phyloP scores from a whole-genome alignment of 2,797 vertebrate species.

The Champsocephalus gunnari region DNA sequence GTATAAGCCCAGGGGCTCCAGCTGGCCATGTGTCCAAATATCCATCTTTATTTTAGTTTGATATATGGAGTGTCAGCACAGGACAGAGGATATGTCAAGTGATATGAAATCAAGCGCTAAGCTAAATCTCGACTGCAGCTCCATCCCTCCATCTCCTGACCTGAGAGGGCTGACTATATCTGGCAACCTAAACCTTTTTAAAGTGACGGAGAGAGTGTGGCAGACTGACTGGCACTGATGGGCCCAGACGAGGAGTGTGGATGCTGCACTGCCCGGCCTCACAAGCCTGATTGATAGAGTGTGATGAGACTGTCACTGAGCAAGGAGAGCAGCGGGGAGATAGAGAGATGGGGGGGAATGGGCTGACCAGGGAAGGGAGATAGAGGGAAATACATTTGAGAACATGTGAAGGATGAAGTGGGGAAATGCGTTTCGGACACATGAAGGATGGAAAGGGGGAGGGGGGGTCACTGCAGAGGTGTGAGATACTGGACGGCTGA shows the following conservation, averaged over 20 bases:
- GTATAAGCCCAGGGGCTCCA: neutral
- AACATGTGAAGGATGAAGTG: slow-evolving; percentile 81
- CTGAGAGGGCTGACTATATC: slow-evolving; percentile 71
- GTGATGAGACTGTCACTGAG: slow-evolving; percentile 85
- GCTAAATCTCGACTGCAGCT: slow-evolving; percentile 50
- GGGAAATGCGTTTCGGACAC: slow-evolving; percentile 68
- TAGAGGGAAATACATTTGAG: slow-evolving; percentile 80
- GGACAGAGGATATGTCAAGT: slow-evolving; percentile 52
- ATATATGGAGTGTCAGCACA: slow-evolving; percentile 31
- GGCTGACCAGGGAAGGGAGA: slow-evolving; percentile 72
- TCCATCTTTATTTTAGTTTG: slow-evolving; percentile 34
- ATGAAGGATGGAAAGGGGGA: slow-evolving; percentile 57
- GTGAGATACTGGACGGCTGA: slow-evolving; percentile 42
- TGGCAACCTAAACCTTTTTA: slow-evolving; percentile 80
- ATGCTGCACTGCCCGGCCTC: slow-evolving; percentile 67
- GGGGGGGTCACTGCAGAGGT: slow-evolving; percentile 30
- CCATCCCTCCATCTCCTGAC: slow-evolving; percentile 62
- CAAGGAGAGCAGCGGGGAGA: slow-evolving; percentile 71
- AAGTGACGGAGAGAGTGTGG: slow-evolving; percentile 74
- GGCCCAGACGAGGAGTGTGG: slow-evolving; percentile 71
- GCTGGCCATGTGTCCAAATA: slow-evolving; percentile 9
- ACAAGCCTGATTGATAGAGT: slow-evolving; percentile 85
- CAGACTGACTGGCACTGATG: slow-evolving; percentile 82
- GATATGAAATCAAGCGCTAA: slow-evolving; percentile 64
- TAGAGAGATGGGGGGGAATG: slow-evolving; percentile 67